These are phyloP conservation scores for Loxodonta africana DNA, from an alignment of 2,113 vertebrate species.

Conservation along the genomic window DNA sequence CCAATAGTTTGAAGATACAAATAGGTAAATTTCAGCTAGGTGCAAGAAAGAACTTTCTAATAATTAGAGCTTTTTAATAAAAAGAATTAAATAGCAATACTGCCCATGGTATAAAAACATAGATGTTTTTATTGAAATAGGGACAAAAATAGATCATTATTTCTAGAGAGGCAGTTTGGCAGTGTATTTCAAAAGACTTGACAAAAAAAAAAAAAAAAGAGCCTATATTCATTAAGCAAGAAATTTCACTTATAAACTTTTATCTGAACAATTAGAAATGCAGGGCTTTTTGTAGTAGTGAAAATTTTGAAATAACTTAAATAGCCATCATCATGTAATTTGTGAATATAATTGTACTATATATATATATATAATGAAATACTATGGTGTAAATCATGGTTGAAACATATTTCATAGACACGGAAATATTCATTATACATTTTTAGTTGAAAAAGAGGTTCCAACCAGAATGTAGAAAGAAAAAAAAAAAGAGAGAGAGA, in stretches of 20 bases:
- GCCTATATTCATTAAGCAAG: slow-evolving; percentile 34
- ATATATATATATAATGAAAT: neutral
- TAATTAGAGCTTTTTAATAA: slow-evolving; percentile 68
- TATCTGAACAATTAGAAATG: slow-evolving; percentile 48
- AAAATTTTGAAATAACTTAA: slow-evolving; percentile 59
- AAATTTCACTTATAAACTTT: slow-evolving; percentile 23
- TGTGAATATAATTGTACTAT: neutral
- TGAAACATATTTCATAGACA: neutral
- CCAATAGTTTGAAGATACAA: slow-evolving; percentile 57
- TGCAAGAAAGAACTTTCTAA: slow-evolving; percentile 24
- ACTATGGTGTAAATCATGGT: neutral
- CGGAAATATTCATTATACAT: slow-evolving; percentile 28
- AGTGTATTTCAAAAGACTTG: slow-evolving; percentile 42
- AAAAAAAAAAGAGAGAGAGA: neutral
- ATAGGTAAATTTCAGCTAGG: slow-evolving; percentile 55
- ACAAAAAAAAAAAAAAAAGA: neutral
- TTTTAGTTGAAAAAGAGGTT: slow-evolving; percentile 17
- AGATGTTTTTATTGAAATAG: slow-evolving; percentile 61
- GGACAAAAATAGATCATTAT: slow-evolving; percentile 35
- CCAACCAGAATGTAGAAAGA: neutral
- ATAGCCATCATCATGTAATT: neutral
- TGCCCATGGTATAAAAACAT: slow-evolving; percentile 48
- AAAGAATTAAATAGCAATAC: slow-evolving; percentile 60
- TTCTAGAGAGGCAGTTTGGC: slow-evolving; percentile 50
- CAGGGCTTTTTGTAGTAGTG: neutral